Base-by-base conservation (phyloP, 2,113 vertebrate species). In the Irena cyanogastra region DNA sequence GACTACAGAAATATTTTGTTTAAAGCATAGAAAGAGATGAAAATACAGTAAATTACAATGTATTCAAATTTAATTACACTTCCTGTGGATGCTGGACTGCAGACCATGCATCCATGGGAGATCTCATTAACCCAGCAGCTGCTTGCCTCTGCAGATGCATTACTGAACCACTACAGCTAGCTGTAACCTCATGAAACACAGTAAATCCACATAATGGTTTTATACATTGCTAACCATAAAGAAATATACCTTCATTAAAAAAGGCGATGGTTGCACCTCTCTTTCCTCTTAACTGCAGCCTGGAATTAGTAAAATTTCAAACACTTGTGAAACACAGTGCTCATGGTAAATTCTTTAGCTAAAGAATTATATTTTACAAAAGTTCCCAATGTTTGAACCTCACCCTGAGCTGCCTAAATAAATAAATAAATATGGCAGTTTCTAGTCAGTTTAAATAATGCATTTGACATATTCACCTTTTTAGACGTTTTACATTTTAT, bases 211-310 rank as follows among this genome's bases (percentile, higher is more conserved):
- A 16, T 45, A 39, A 41, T 31, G 31, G 4, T 24, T 77, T 33
- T 64, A 31, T 28, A 53, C 1, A 12, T 35, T 70, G 24, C 9
- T 79, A 33, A 15, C 1, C 11, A n/a, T 39, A 77, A 74, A 81
- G 17, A 96, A 79, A 45, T 16, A 64, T 1, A 39, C 31, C 13
- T 64, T 83, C 0, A 35, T 31, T 63, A 1, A 22, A 71, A 56
- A 42, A 31, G 1, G 1, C 0, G 44, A 3, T 22, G 41, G 54
- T 60, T 53, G 2, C 41, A 71, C 4, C 3, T 57, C 21, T 61
- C 2, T 17, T 92, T 74, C 17, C 16, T 77, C 72, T 50, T 50
- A 42, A 39, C 2, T 74, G 13, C 35, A 80, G 11, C 5, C 14
- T 68, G 37, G 37, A 93, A 86, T 60, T 11, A 47, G 19, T 47